A percentile compares a stretch with the other conserved stretches of the same genome.
Conservation (phyloP, 1,140 invertebrate genomes). For the Drosophila kurseongensis region DNA sequence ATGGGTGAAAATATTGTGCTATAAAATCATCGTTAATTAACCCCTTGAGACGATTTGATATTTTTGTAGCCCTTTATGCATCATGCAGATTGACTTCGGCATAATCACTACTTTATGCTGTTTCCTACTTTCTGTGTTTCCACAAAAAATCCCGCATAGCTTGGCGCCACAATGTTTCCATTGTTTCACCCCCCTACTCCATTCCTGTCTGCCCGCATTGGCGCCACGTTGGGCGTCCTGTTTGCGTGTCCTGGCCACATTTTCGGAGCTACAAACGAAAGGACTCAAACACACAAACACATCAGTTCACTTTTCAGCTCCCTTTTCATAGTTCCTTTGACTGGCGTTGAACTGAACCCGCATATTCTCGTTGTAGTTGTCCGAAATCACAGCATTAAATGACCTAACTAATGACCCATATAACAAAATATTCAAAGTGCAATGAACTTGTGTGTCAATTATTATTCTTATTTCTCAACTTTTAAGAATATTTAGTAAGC, state of each 20-base stretch:
- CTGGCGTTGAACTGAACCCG: constrained; percentile 13
- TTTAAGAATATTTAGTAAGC: not conserved
- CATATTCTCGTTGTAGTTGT: not conserved
- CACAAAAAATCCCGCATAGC: constrained; percentile 17
- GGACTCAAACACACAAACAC: constrained; percentile 9
- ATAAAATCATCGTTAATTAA: not conserved
- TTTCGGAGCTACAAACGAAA: constrained; percentile 37
- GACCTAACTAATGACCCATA: constrained; percentile 23
- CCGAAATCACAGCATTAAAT: constrained; percentile 33
- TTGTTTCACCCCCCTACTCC: constrained; percentile 18
- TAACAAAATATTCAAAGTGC: constrained; percentile 4
- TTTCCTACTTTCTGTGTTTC: constrained; percentile 1
- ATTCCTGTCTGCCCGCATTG: constrained; percentile 60
- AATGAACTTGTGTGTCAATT: constrained; percentile 15
- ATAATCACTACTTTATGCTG: constrained; percentile 4
- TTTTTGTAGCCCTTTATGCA: not conserved
- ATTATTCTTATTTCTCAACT: constrained; percentile 3
- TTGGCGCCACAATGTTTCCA: constrained; percentile 62
- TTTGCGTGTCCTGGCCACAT: constrained; percentile 74
- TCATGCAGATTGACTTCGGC: not conserved
- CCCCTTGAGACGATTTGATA: not conserved
- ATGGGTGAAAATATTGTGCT: too few relatives aligned
- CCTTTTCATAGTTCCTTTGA: constrained; percentile 27
- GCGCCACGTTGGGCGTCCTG: constrained; percentile 64
- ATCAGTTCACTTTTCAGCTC: constrained; percentile 35